phyloP scores from a whole-genome alignment of 2,113 vertebrate species.

The Podiceps cristatus region DNA sequence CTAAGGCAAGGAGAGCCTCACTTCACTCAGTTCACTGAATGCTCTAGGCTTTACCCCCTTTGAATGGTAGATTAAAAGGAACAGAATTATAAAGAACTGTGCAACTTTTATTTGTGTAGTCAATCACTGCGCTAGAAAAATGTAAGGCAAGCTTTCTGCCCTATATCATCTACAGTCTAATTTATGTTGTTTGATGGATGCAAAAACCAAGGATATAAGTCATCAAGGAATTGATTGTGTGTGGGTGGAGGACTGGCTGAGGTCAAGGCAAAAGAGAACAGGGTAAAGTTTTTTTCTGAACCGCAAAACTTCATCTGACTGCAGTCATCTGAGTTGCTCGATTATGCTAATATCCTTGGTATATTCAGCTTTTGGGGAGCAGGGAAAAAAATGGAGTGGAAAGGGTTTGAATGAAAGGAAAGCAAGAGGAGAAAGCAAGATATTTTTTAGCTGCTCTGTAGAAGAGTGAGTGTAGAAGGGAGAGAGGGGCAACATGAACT shows the following conservation, averaged over 20 bases:
- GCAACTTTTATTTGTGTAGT: neutral
- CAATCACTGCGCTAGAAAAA: neutral
- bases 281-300: neutral
- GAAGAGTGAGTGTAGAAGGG: neutral
- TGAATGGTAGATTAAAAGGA: neutral
- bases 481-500: neutral
- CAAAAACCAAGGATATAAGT: neutral
- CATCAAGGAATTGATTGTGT: neutral
- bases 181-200: neutral
- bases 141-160: neutral
- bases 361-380: neutral
- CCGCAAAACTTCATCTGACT: neutral
- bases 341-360: neutral
- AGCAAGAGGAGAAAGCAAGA: neutral
- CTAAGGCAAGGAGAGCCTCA: neutral
- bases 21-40: neutral
- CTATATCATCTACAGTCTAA: neutral
- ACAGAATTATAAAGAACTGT: neutral
- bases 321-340: neutral
- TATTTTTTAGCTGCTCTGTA: neutral
- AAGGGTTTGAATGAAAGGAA: neutral
- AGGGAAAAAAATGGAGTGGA: too few species aligned
- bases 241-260: neutral
- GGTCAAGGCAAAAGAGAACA: neutral
- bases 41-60: neutral